Evolutionary conservation across 2,888 invertebrate genomes (phyloP).

Genomic region (Philopedon plagiatum): DNA sequence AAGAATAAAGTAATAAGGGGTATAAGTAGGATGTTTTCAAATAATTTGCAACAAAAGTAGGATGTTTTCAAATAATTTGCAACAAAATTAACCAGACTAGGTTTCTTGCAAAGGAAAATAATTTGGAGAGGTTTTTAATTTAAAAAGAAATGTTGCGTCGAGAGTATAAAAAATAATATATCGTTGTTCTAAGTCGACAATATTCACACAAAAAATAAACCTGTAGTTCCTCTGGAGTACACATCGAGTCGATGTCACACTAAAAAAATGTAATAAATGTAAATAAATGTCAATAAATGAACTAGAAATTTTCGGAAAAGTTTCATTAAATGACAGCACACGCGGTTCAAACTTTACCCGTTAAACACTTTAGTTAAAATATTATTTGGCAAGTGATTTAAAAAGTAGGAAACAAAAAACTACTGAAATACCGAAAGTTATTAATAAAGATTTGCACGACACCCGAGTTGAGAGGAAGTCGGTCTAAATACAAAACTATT

Average conservation of each 20-base stretch:
- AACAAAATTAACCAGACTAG: no score
- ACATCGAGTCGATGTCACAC: constrained; percentile 61
- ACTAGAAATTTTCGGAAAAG: background rate
- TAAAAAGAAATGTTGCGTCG: no score
- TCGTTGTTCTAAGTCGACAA: background rate
- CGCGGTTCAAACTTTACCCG: background rate
- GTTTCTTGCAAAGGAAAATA: no score
- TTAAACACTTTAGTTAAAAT: background rate
- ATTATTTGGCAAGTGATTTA: constrained; percentile 10
- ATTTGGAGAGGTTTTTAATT: no score
- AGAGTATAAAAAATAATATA: no score
- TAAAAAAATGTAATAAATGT: no score
- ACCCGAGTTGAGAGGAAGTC: constrained; percentile 18
- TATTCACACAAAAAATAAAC: constrained; percentile 55
- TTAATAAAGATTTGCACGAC: constrained; percentile 46
- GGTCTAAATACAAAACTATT: constrained; percentile 21
- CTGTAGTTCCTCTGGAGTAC: constrained; percentile 70
- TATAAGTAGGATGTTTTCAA: no score
- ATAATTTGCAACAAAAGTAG: no score
- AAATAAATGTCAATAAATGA: no score
- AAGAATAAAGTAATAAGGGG: no score
- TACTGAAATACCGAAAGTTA: constrained; percentile 21
- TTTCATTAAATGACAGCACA: background rate
- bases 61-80: no score
- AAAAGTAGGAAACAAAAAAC: constrained; percentile 10